A percentile compares a stretch with the other conserved stretches of the same genome.
phyloP scores from a whole-genome alignment of 2,797 vertebrate genomes.

The Aphelocoma californica region DNA sequence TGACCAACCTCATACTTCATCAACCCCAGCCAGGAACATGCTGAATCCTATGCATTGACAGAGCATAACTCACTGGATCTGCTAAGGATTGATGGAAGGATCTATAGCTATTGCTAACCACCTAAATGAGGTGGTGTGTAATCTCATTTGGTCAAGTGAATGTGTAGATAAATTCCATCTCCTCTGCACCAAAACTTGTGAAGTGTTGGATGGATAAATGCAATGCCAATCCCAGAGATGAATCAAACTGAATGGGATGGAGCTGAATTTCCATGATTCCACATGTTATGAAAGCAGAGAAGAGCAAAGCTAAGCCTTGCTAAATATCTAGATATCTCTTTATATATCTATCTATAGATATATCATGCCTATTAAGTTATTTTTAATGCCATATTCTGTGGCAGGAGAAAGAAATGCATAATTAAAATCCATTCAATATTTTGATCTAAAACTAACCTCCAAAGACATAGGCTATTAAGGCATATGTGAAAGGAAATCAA shows the following conservation, averaged over 20 bases:
- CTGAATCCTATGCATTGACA: not conserved
- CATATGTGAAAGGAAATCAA: not conserved
- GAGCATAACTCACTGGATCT: not conserved
- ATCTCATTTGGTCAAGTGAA: not conserved
- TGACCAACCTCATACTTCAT: not conserved
- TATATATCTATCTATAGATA: not conserved
- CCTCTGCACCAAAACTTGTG: not conserved
- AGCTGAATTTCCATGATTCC: not conserved
- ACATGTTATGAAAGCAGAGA: not conserved
- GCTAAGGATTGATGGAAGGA: not conserved
- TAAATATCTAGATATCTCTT: not conserved
- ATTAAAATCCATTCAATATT: not conserved
- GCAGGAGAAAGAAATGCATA: not conserved
- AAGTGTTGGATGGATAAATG: not conserved
- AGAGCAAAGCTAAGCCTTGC: not conserved
- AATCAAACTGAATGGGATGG: not conserved
- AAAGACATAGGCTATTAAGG: not conserved
- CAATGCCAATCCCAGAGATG: not conserved
- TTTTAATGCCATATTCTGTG: not conserved
- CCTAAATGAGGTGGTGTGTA: not conserved
- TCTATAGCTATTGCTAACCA: not conserved
- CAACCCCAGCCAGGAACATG: not conserved
- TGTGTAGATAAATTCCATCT: not conserved
- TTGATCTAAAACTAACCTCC: not conserved
- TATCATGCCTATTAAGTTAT: not conserved